phyloP scores from a whole-genome alignment of 1,140 invertebrate genomes.

The Drosophila trapezifrons region DNA sequence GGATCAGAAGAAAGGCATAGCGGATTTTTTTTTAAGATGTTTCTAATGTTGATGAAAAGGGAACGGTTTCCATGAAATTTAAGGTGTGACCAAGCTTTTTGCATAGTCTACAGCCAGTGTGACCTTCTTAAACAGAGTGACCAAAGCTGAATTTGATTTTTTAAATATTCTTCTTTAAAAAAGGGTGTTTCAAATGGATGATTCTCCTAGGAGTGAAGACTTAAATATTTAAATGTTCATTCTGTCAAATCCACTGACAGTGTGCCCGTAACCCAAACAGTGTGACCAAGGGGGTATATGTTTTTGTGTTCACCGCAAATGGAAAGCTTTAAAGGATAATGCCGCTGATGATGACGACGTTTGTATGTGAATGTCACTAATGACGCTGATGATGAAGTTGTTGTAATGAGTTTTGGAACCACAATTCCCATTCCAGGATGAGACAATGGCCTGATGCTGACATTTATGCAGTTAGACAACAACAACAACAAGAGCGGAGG shows the following conservation, averaged over 20 bases:
- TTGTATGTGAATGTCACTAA: conserved; percentile 18
- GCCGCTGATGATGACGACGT: not conserved
- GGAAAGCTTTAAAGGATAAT: conserved; percentile 10
- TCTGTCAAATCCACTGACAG: not conserved
- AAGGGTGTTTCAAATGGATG: too few relatives aligned
- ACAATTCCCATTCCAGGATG: conserved; percentile 15
- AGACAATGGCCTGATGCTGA: conserved; percentile 73
- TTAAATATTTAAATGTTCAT: too few relatives aligned
- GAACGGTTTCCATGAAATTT: too few relatives aligned
- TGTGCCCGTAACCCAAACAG: not conserved
- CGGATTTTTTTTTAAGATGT: too few relatives aligned
- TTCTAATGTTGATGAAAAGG: not conserved
- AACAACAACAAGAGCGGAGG: conserved; percentile 43
- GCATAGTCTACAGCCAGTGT: too few relatives aligned
- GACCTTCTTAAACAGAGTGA: too few relatives aligned
- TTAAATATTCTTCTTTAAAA: too few relatives aligned
- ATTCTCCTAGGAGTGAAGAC: too few relatives aligned
- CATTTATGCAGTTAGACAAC: conserved; percentile 76
- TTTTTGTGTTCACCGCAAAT: not conserved
- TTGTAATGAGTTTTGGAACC: conserved; percentile 44
- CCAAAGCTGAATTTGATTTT: too few relatives aligned
- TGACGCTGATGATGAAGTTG: conserved; percentile 23
- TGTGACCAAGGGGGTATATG: conserved; percentile 4
- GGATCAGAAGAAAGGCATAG: not conserved
- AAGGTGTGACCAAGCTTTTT: too few relatives aligned